These are phyloP conservation scores for Antennarius striatus DNA, from an alignment of 2,113 vertebrate genomes.

Conservation along the genomic window DNA sequence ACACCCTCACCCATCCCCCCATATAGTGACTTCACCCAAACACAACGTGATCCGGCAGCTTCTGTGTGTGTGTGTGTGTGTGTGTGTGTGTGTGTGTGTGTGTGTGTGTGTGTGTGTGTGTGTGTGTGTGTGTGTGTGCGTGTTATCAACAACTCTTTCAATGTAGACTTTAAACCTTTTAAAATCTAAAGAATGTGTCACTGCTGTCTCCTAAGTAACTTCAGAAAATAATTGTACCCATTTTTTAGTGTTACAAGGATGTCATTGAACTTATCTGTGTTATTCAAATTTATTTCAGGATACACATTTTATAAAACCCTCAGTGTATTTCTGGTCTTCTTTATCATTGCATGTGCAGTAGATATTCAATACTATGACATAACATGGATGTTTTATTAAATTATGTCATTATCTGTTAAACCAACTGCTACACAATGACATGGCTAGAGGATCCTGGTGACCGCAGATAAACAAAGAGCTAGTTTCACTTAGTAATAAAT, in stretches of 20 bases:
- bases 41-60: slow-evolving; percentile 18
- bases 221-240: too few species aligned
- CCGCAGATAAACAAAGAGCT: slow-evolving; percentile 14
- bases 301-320: not conserved
- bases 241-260: too few species aligned
- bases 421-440: slow-evolving; percentile 1
- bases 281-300: not conserved
- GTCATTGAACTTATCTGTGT: not conserved
- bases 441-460: not conserved
- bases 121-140: slow-evolving; percentile 6
- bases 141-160: not conserved
- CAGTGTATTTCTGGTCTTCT: not conserved
- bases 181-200: not conserved
- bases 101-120: slow-evolving; percentile 16
- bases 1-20: not conserved
- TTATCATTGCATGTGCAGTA: too few species aligned
- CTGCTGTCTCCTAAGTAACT: not conserved
- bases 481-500: not conserved
- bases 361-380: too few species aligned
- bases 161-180: not conserved
- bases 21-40: slow-evolving; percentile 25
- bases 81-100: slow-evolving; percentile 7
- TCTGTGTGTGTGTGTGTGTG: slow-evolving; percentile 15
- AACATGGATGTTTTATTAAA: too few species aligned
- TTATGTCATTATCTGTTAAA: not conserved